Percentiles rank a stretch among this genome's conserved stretches.
Evolutionary conservation across 1,140 invertebrate genomes (phyloP).

Genomic region (Trichoplusia ni): DNA sequence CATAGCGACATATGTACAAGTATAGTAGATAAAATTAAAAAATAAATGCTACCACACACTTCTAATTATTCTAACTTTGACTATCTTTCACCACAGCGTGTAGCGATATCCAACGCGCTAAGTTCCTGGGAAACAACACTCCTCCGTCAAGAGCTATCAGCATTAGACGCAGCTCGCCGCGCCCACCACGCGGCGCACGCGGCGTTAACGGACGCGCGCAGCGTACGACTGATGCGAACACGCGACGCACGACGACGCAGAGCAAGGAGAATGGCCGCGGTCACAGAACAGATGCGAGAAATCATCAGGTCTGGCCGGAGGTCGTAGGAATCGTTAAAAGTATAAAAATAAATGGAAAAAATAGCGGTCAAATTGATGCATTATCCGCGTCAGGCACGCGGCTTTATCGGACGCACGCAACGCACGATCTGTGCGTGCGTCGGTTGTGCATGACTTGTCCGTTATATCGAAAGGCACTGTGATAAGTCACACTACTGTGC

Average conservation of each 20-base stretch:
- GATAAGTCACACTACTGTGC: no score
- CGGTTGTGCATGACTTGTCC: no score
- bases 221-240: slow-evolving; percentile 30
- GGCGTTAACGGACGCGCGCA: slow-evolving; percentile 44
- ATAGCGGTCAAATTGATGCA: no score
- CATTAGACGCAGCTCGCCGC: slow-evolving; percentile 45
- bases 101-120: slow-evolving; percentile 60
- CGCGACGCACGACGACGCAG: slow-evolving; percentile 31
- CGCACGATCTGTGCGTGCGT: no score
- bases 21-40: no score
- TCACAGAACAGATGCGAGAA: slow-evolving; percentile 57
- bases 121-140: slow-evolving; percentile 57
- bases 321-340: not conserved
- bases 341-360: no score
- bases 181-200: slow-evolving; percentile 40
- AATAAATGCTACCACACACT: no score
- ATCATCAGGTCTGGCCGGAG: slow-evolving; percentile 42
- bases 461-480: no score
- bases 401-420: no score
- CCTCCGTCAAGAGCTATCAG: slow-evolving; percentile 48
- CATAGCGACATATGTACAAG: no score
- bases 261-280: slow-evolving; percentile 46
- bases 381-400: no score
- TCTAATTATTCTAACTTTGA: no score
- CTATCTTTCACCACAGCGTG: slow-evolving; percentile 47